A percentile compares a stretch with the other conserved stretches of the same genome.
Conservation (phyloP, 2,888 invertebrate species). For the Noctua janthina region DNA sequence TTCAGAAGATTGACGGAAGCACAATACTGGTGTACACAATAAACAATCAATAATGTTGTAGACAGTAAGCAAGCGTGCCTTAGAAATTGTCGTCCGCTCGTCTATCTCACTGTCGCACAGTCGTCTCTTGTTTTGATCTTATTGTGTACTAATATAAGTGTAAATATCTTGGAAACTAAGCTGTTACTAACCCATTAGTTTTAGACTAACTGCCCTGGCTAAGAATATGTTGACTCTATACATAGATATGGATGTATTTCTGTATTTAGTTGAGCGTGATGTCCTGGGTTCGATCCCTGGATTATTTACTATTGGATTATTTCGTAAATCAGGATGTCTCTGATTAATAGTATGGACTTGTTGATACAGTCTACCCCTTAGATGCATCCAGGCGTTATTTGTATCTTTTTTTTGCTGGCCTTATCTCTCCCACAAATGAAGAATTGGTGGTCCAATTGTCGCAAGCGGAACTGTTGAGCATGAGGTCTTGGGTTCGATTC, state of each 20-base stretch:
- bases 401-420: background rate
- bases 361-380: background rate
- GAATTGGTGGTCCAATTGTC: background rate
- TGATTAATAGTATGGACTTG: background rate
- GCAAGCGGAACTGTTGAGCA: background rate
- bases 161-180: background rate
- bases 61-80: constrained; percentile 4
- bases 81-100: background rate
- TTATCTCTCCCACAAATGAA: background rate
- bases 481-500: background rate
- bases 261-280: background rate
- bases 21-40: background rate
- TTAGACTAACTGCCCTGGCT: background rate
- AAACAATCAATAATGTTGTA: background rate
- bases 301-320: background rate
- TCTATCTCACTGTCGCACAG: background rate
- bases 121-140: background rate
- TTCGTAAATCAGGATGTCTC: background rate
- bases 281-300: background rate
- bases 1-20: background rate
- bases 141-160: constrained; percentile 13
- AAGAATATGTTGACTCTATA: background rate
- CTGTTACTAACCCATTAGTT: constrained; percentile 4
- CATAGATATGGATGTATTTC: background rate
- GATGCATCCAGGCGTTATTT: background rate